Evolutionary conservation across 2,888 invertebrate genomes (phyloP).

Genomic region (Boloria euphrosyne): DNA sequence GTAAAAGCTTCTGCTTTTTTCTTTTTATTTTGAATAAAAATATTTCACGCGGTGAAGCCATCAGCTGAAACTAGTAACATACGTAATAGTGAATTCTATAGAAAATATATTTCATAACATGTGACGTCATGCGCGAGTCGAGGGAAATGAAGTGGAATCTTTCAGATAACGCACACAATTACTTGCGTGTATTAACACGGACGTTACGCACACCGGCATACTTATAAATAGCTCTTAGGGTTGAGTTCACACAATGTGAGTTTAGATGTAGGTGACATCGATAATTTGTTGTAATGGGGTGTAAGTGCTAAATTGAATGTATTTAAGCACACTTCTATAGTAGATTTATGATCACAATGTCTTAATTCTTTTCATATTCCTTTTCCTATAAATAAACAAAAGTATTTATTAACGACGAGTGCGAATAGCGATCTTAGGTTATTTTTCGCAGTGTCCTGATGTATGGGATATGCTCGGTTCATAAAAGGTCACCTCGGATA

Average conservation of each 20-base stretch:
- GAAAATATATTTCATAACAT: constrained; percentile 49
- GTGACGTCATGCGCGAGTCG: constrained; percentile 75
- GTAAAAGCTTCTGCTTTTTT: no score
- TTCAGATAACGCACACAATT: constrained; percentile 77
- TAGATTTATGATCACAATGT: constrained; percentile 54
- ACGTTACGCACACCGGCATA: constrained; percentile 41
- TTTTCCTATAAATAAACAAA: constrained; percentile 35
- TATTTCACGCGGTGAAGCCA: no score
- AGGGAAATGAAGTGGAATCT: constrained; percentile 81
- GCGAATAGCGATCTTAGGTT: no score
- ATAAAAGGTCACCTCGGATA: no score
- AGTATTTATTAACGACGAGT: background rate
- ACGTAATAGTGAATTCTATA: constrained; percentile 39
- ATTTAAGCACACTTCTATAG: constrained; percentile 53
- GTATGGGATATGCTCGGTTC: no score
- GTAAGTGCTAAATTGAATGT: constrained; percentile 73
- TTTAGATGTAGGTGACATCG: constrained; percentile 70
- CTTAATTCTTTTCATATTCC: constrained; percentile 28
- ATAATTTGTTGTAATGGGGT: constrained; percentile 76
- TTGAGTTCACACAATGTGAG: constrained; percentile 64
- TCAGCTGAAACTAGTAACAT: no score
- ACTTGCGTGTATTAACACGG: constrained; percentile 43
- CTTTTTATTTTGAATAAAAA: no score
- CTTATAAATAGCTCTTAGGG: constrained; percentile 54
- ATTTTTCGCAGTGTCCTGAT: no score